Percentiles rank a stretch among this genome's conserved stretches.
phyloP scores from a whole-genome alignment of 2,888 invertebrate species.

The Microdon myrmicae region DNA sequence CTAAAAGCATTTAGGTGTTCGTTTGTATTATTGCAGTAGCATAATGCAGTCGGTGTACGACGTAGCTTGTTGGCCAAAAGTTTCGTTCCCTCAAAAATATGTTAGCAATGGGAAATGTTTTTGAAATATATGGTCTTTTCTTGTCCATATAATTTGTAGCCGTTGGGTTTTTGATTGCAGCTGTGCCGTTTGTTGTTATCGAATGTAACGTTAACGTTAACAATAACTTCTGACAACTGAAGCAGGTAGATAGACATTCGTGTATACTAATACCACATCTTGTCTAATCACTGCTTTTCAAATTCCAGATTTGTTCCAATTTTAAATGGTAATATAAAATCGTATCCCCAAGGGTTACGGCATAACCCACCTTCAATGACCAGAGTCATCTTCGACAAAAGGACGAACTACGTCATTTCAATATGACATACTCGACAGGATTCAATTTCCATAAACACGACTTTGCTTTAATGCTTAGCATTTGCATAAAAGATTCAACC shows the following conservation, averaged over 20 bases:
- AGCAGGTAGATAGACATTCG: too few species aligned
- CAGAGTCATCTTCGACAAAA: slow-evolving; percentile 26
- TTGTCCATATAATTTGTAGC: slow-evolving; percentile 18
- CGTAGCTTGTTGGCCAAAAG: slow-evolving; percentile 37
- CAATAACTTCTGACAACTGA: too few species aligned
- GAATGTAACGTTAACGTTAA: too few species aligned
- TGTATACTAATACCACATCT: too few species aligned
- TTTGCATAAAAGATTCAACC: slow-evolving; percentile 51
- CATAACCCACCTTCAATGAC: slow-evolving; percentile 31
- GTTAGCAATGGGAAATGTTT: slow-evolving; percentile 45
- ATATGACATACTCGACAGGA: slow-evolving; percentile 51
- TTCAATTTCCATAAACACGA: slow-evolving; percentile 53
- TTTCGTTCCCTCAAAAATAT: slow-evolving; percentile 39
- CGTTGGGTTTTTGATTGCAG: too few species aligned
- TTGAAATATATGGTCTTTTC: slow-evolving; percentile 42
- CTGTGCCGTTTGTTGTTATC: too few species aligned
- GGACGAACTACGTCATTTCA: slow-evolving; percentile 37
- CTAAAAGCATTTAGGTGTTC: slow-evolving; percentile 51
- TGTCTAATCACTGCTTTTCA: slow-evolving; percentile 15
- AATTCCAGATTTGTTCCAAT: slow-evolving; percentile 30
- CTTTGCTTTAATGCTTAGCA: slow-evolving; percentile 49
- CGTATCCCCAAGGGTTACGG: slow-evolving; percentile 6
- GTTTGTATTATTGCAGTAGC: slow-evolving; percentile 43
- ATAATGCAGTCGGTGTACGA: slow-evolving; percentile 42
- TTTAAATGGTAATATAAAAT: slow-evolving; percentile 14